Percentiles rank a stretch among this genome's conserved stretches.
phyloP scores from a whole-genome alignment of 2,888 invertebrate species.

The Heliconius charithonia region DNA sequence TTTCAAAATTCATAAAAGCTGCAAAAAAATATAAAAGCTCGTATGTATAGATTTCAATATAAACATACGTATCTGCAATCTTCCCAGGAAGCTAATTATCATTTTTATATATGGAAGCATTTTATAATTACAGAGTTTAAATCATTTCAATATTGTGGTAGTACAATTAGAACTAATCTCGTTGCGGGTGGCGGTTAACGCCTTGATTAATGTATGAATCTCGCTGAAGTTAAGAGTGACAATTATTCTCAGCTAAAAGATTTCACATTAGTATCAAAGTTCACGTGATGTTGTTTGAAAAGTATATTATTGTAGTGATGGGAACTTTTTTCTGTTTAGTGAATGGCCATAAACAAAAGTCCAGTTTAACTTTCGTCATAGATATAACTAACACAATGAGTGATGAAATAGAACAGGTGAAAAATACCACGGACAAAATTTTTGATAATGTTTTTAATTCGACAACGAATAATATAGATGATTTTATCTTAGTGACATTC shows the following conservation, averaged over 20 bases:
- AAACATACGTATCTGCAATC: not conserved
- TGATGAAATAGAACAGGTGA: constrained; percentile 61
- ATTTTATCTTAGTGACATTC: constrained; percentile 66
- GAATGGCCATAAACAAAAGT: constrained; percentile 48
- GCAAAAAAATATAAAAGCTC: too few relatives aligned
- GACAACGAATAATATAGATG: constrained; percentile 59
- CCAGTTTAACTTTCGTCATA: constrained; percentile 66
- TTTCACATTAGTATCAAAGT: not conserved
- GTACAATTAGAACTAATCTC: not conserved
- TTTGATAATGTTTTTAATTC: constrained; percentile 62
- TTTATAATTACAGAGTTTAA: not conserved
- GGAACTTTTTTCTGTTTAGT: constrained; percentile 5
- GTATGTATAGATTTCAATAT: too few relatives aligned
- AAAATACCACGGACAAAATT: constrained; percentile 53
- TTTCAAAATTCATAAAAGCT: too few relatives aligned
- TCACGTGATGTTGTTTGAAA: constrained; percentile 3
- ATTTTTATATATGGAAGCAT: not conserved
- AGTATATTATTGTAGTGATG: constrained; percentile 5
- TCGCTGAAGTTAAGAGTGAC: not conserved
- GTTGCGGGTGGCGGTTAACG: not conserved
- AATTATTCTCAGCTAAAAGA: not conserved
- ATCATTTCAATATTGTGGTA: not conserved
- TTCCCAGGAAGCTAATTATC: constrained; percentile 2
- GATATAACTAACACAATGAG: constrained; percentile 65
- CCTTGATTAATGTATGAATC: not conserved